Percentiles rank a stretch among this genome's conserved stretches.
Evolutionary conservation across 2,113 vertebrate genomes (phyloP).

Genomic region (Pao palembangensis): DNA sequence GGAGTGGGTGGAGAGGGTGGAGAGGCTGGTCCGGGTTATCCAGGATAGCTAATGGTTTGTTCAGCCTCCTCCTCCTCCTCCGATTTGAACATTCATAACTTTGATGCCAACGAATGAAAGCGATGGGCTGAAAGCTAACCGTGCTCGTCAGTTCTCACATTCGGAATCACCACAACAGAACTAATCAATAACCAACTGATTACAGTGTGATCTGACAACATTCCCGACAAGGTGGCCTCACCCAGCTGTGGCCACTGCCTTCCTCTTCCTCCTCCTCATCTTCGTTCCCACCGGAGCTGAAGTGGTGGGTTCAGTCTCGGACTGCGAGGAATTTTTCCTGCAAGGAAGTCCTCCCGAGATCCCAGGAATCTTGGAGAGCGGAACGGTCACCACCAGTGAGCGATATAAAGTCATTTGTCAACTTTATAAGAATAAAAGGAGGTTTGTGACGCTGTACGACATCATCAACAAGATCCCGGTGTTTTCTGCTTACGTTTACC

Average conservation of each 20-base stretch:
- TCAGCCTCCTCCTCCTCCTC: no score
- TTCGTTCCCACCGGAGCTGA: slow-evolving; percentile 1
- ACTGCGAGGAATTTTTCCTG: slow-evolving; percentile 31
- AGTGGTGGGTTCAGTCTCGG: slow-evolving; percentile 7
- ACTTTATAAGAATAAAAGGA: neutral
- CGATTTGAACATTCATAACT: no score
- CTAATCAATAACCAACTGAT: no score
- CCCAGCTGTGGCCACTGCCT: neutral
- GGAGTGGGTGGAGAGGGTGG: no score
- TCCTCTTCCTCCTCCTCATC: slow-evolving; percentile 5
- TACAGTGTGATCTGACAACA: no score
- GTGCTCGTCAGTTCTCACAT: no score
- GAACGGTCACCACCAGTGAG: slow-evolving; percentile 21
- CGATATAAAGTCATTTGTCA: slow-evolving; percentile 50
- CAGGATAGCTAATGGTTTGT: no score
- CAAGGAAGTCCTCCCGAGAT: slow-evolving; percentile 11
- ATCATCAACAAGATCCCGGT: slow-evolving; percentile 37
- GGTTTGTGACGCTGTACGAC: slow-evolving; percentile 51
- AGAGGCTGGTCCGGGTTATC: no score
- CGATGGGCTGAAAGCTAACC: no score
- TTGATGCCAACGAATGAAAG: no score
- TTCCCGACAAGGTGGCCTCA: no score
- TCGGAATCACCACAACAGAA: no score
- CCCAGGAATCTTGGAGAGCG: slow-evolving; percentile 12
- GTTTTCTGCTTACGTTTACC: slow-evolving; percentile 50